phyloP scores from a whole-genome alignment of 1,140 invertebrate genomes.

The Brachionus rotundiformis region DNA sequence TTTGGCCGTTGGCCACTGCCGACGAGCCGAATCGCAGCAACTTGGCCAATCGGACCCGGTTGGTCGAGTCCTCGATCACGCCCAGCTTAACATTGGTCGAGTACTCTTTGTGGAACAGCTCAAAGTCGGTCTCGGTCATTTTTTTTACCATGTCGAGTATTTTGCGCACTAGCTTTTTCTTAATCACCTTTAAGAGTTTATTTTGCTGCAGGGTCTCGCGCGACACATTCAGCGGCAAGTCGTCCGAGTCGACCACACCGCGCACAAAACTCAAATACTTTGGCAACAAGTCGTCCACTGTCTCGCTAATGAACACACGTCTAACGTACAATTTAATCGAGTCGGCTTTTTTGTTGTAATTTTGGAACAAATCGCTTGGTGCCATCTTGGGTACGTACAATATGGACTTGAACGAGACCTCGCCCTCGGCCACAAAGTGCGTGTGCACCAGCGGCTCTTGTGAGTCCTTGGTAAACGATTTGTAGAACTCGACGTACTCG shows the following conservation, averaged over 20 bases:
- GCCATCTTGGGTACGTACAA: conserved; percentile 86
- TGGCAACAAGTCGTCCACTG: conserved; percentile 99
- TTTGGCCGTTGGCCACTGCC: conserved; percentile 68
- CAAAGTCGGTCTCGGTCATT: conserved; percentile 83
- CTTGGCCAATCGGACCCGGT: conserved; percentile 90
- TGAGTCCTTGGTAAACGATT: conserved; percentile 85
- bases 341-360: conserved; percentile 33
- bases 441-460: conserved; percentile 80
- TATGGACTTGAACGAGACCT: conserved; percentile 95
- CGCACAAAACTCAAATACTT: conserved; percentile 91
- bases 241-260: conserved; percentile 96
- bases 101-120: conserved; percentile 98
- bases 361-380: conserved; percentile 86
- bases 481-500: conserved; percentile 93
- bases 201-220: conserved; percentile 94
- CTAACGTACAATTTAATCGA: conserved; percentile 78
- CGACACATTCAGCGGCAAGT: conserved; percentile 95
- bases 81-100: conserved; percentile 97
- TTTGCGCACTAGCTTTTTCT: conserved; percentile 96
- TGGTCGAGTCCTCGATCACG: conserved; percentile 93
- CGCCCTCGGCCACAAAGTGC: conserved; percentile 97
- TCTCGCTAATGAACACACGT: conserved; percentile 97
- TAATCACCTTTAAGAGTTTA: conserved; percentile 97
- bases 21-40: conserved; percentile 88
- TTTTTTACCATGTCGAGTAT: conserved; percentile 98